Evolutionary conservation across 2,113 vertebrate species (phyloP).

Genomic region (Microcebus griseorufus): DNA sequence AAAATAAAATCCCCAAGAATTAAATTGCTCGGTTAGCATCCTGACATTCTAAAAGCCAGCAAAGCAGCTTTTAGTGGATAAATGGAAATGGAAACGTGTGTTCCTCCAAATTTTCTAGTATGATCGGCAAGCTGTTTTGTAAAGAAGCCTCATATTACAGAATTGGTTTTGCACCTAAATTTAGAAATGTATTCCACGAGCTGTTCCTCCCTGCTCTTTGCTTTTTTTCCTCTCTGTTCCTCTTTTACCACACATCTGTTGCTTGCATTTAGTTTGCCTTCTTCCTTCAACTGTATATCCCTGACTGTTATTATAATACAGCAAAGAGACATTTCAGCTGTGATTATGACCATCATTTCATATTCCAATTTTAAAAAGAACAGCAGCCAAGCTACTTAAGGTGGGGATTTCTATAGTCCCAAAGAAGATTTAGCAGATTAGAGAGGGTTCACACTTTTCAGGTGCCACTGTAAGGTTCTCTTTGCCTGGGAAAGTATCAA

Average conservation of each 20-base stretch:
- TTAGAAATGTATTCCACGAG: constrained; percentile 56
- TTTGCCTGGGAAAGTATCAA: constrained; percentile 58
- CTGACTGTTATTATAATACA: constrained; percentile 72
- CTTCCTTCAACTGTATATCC: constrained; percentile 58
- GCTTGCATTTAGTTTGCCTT: constrained; percentile 55
- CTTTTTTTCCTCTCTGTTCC: constrained; percentile 46
- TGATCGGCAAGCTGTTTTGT: constrained; percentile 54
- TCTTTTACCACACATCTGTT: constrained; percentile 57
- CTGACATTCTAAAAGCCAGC: constrained; percentile 48
- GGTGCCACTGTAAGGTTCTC: constrained; percentile 53
- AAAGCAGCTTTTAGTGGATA: neutral
- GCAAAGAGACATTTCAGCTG: constrained; percentile 68
- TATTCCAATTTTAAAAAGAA: constrained; percentile 66
- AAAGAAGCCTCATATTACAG: constrained; percentile 58
- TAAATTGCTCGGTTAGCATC: constrained; percentile 51
- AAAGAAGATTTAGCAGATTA: constrained; percentile 55
- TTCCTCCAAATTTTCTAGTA: constrained; percentile 63
- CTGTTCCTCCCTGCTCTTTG: constrained; percentile 31
- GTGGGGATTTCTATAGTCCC: constrained; percentile 62
- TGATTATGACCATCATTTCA: constrained; percentile 67
- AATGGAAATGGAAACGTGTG: constrained; percentile 17
- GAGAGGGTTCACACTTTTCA: constrained; percentile 43
- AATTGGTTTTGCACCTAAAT: constrained; percentile 71
- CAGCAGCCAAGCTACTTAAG: constrained; percentile 61
- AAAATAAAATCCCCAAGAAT: constrained; percentile 38